phyloP scores from a whole-genome alignment of 2,113 vertebrate genomes.

The Apodemus sylvaticus region DNA sequence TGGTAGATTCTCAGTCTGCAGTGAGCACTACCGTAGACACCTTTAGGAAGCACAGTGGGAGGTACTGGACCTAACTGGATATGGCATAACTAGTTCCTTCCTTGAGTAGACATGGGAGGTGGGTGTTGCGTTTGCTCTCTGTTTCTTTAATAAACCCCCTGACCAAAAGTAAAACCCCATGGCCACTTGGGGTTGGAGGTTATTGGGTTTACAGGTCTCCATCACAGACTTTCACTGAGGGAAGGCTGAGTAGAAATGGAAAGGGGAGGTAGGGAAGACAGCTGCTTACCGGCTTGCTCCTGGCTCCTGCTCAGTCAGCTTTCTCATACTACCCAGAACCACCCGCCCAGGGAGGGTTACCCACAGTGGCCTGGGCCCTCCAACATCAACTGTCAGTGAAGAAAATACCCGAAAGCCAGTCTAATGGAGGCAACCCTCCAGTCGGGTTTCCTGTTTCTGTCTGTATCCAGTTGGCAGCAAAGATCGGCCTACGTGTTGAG shows the following conservation, averaged over 20 bases:
- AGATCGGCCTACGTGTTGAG: neutral
- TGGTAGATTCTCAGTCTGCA: neutral
- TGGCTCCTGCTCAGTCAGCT: neutral
- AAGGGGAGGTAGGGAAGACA: neutral
- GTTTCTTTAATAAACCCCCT: neutral
- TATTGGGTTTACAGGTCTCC: neutral
- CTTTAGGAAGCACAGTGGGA: neutral
- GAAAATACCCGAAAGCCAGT: neutral
- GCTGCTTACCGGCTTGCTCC: neutral
- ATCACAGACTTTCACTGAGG: neutral
- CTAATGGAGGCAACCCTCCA: neutral
- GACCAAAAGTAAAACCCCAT: neutral
- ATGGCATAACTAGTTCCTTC: neutral
- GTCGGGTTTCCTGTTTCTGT: neutral
- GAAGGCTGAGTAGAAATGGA: neutral
- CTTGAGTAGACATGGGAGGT: neutral
- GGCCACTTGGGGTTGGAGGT: neutral
- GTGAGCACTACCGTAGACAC: neutral
- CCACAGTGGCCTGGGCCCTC: neutral
- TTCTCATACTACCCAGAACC: neutral
- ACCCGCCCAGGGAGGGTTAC: neutral
- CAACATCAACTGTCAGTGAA: neutral
- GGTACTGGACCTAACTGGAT: neutral
- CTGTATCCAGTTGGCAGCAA: neutral
- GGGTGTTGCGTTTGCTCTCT: neutral